phyloP scores from a whole-genome alignment of 2,797 vertebrate genomes.

The Megalops cyprinoides region DNA sequence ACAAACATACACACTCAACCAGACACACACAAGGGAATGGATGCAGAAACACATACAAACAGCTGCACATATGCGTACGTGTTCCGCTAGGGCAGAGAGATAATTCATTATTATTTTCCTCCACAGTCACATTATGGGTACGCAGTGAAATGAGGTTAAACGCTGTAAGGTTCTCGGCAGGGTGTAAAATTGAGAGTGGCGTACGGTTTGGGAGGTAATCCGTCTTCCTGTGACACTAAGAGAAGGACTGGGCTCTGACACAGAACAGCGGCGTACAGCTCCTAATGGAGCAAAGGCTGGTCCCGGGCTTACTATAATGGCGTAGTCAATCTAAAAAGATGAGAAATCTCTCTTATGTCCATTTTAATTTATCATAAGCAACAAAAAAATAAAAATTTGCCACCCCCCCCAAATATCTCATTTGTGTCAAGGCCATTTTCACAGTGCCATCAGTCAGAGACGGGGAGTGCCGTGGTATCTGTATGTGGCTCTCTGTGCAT shows the following conservation, averaged over 20 bases:
- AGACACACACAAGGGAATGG: background rate
- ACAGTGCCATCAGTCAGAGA: conserved; percentile 44
- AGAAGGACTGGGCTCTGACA: conserved; percentile 44
- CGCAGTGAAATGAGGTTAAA: conserved; percentile 25
- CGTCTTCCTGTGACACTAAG: conserved; percentile 64
- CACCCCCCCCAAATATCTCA: conserved; percentile 33
- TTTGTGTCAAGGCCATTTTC: conserved; percentile 50
- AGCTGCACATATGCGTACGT: background rate
- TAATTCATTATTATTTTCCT: conserved; percentile 24
- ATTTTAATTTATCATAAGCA: conserved; percentile 58
- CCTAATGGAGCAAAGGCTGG: conserved; percentile 62
- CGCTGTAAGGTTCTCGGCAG: conserved; percentile 19
- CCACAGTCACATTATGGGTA: background rate
- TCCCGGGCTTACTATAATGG: conserved; percentile 41
- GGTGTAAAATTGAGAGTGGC: conserved; percentile 50
- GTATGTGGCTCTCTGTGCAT: conserved; percentile 34
- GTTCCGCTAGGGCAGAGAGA: conserved; percentile 16
- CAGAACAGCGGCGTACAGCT: conserved; percentile 23
- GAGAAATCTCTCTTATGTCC: conserved; percentile 51
- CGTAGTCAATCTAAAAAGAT: conserved; percentile 58
- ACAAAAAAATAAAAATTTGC: conserved; percentile 52
- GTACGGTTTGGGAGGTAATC: conserved; percentile 58
- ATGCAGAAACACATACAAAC: conserved; percentile 19
- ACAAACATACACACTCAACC: background rate
- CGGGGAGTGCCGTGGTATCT: background rate